Percentiles rank a stretch among this genome's conserved stretches.
phyloP scores from a whole-genome alignment of 2,888 invertebrate species.

The Thera britannica region DNA sequence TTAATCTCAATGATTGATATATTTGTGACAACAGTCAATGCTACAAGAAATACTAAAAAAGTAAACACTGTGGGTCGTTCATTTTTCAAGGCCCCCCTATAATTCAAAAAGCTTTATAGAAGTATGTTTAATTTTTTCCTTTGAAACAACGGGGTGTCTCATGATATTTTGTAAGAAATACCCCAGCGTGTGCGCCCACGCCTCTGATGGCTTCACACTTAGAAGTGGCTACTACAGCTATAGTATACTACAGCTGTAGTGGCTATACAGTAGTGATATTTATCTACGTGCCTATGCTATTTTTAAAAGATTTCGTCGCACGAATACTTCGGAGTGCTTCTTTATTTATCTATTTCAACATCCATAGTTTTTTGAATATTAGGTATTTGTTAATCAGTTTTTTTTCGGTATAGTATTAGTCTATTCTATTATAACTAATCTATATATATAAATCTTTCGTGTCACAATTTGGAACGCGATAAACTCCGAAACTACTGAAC shows the following conservation, averaged over 20 bases:
- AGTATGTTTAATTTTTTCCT: slow-evolving; percentile 78
- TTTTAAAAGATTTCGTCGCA: slow-evolving; percentile 57
- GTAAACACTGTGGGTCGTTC: slow-evolving; percentile 58
- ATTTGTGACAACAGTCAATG: background rate
- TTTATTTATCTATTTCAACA: slow-evolving; percentile 41
- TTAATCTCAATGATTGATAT: background rate
- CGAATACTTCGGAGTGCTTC: slow-evolving; percentile 27
- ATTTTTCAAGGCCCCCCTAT: slow-evolving; percentile 69
- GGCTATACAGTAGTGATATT: slow-evolving; percentile 75
- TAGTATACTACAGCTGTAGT: too few species aligned
- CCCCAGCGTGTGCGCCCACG: slow-evolving; percentile 73
- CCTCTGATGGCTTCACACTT: slow-evolving; percentile 80
- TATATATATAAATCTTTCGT: too few species aligned
- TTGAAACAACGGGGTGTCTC: slow-evolving; percentile 82
- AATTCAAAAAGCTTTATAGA: slow-evolving; percentile 73
- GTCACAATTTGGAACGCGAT: too few species aligned
- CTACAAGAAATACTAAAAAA: slow-evolving; percentile 6
- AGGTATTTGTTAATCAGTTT: too few species aligned
- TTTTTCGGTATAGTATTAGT: too few species aligned
- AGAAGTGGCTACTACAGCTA: slow-evolving; percentile 76
- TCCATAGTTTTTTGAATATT: background rate
- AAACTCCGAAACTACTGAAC: too few species aligned
- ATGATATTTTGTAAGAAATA: slow-evolving; percentile 74
- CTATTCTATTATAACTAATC: too few species aligned
- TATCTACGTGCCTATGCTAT: slow-evolving; percentile 66